Base-by-base conservation (phyloP, 35 echinoderm and acorn worm species). In the Apostichopus parvimensis region DNA sequence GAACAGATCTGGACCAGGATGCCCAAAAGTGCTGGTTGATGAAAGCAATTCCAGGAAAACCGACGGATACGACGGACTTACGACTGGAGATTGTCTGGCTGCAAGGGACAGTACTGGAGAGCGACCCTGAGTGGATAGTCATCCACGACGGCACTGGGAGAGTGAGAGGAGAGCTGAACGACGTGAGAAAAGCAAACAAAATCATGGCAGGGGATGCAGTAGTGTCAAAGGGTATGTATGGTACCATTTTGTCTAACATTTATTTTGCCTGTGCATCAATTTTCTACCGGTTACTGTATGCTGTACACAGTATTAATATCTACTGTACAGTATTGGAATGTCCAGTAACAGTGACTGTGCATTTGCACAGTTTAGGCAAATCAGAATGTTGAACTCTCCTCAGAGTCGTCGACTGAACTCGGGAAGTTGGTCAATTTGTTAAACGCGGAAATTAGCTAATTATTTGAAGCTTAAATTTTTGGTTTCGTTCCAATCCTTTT, bases 81-180 rank as follows among this genome's bases (percentile, higher is more conserved):
- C 61, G 1, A 28, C 61, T 88, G 12, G 68, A 88, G 6, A 88
- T 88, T 10, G 62, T 88, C 12, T 88, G 86, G 86, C 23, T 88
- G 4, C 86, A 88, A 54, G 86, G 86, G 6, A 88, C 86, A 72
- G 68, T 88, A 23, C 45, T 88, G 28, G 86, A 88, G 54, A 66
- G 68, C 72, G 9, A 17, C 24, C 64, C 86, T 9, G 61, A 88
- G 13, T 60, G 57, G n/a, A 64, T 88, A n/a, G 22, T 88, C 23
- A 52, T 88, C 61, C 86, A 88, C 52, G 86, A 88, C 60, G 86
- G 86, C 17, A 88, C 86, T 53, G 86, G 86, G 23, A 88, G 72
- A 73, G 68, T 88, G 20, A 88, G 62, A 18, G 86, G 86, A 73
- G 86, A 88, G 64, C 64, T 88, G 22, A 6, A 18, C n/a, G 86